A percentile compares a stretch with the other conserved stretches of the same genome.
Evolutionary conservation across 2,888 invertebrate species (phyloP).

Genomic region (Unio pictorum): DNA sequence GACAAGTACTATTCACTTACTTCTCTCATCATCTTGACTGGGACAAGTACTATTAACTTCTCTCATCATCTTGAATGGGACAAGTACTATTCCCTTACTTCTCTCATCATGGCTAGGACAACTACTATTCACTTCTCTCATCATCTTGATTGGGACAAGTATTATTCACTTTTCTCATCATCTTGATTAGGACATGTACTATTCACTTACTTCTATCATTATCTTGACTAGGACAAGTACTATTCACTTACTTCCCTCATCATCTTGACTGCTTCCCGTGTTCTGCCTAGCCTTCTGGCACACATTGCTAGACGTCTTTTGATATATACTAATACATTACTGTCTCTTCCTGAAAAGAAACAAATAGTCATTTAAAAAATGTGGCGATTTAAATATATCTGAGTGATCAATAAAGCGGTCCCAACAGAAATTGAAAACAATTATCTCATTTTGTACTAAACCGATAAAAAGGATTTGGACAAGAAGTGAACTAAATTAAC

Average conservation of each 20-base stretch:
- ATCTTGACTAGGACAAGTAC: background rate
- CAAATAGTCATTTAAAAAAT: no score
- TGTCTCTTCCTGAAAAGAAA: conserved; percentile 81
- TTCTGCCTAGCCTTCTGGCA: conserved; percentile 91
- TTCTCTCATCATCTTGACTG: conserved; percentile 74
- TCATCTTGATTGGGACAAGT: no score
- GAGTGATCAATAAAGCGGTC: no score
- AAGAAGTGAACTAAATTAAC: no score
- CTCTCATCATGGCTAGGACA: conserved; percentile 80
- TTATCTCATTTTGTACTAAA: no score
- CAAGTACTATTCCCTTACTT: conserved; percentile 73
- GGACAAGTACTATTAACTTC: background rate
- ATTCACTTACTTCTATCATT: conserved; percentile 74
- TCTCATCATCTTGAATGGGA: no score
- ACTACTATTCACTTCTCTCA: background rate
- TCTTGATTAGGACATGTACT: background rate
- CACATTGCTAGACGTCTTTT: conserved; percentile 97
- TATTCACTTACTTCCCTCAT: conserved; percentile 84
- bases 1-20: conserved; percentile 92
- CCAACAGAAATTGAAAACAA: no score
- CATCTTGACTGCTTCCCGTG: conserved; percentile 96
- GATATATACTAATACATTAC: conserved; percentile 94
- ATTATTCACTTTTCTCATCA: no score
- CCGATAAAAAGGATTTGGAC: no score
- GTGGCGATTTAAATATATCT: no score